Evolutionary conservation across 2,113 vertebrate species (phyloP).

Genomic region (Sylvietta virens): DNA sequence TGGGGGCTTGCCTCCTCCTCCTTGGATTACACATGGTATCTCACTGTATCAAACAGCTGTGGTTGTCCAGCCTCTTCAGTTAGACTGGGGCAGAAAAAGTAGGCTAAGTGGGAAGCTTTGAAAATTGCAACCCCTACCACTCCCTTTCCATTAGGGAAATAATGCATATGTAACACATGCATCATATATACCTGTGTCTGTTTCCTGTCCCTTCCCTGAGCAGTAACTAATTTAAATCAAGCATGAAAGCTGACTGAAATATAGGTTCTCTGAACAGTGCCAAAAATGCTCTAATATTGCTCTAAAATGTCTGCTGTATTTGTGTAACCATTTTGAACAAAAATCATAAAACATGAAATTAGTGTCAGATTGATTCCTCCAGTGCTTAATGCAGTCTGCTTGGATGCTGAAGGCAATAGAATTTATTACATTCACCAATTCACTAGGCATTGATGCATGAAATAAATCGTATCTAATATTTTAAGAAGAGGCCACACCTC

Average conservation of each 20-base stretch:
- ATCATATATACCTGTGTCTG: not conserved
- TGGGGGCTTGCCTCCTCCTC: not conserved
- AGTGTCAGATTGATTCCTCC: not conserved
- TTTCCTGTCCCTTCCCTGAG: not conserved
- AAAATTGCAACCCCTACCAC: not conserved
- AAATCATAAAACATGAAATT: not conserved
- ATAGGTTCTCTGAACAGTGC: not conserved
- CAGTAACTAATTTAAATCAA: not conserved
- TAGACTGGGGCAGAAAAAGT: not conserved
- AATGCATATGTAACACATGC: accelerated
- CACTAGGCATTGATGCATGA: not conserved
- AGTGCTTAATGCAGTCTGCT: not conserved
- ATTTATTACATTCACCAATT: not conserved
- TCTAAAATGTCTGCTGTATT: not conserved
- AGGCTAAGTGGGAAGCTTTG: not conserved
- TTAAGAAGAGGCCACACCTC: not conserved
- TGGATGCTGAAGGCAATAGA: not conserved
- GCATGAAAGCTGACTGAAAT: not conserved
- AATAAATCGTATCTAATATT: not conserved
- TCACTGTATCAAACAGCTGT: not conserved
- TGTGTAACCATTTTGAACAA: not conserved
- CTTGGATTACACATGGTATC: accelerated
- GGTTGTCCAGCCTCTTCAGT: not conserved
- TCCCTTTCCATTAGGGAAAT: not conserved
- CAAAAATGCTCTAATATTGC: not conserved